Evolutionary conservation across 23 tunicate genomes (phyloP), one percentile per base, ranked within the genome.

Genomic region (Styela plicata): DNA sequence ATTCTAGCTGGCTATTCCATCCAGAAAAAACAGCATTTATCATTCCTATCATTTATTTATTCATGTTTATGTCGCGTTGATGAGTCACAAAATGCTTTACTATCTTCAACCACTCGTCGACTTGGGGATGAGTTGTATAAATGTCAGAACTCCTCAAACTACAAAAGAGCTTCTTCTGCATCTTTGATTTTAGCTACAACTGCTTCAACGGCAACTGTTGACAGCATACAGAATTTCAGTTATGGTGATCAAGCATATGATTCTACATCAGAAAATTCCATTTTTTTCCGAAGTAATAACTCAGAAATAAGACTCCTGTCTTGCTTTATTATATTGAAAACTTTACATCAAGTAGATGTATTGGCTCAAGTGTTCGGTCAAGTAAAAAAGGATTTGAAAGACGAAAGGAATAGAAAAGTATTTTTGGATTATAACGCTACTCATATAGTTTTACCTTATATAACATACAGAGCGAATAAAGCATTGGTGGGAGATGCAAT

Each of bases 261-360:
- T 21, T 44, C 23, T n/a, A 74, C 80, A 22, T 31, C 62, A 7
- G 53, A 68, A 1, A 13, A 33, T 10, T 52, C 81, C 10, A 22
- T 82, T 13, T 93, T 70, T 63, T 88, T 85, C 64, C 80, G 78
- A 2, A 86, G 90, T 78, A n/a, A 64, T 44, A 88, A 80, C 31
- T 81, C 89, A 28, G 87, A 93, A 84, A 82, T 93, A 33, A 86
- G 98, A 20, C 44, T 93, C 31, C 28, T 93, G 10, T 84, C 87
- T 20, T 81, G 85, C 26, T 74, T 93, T 68, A 93, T 93, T 26
- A 88, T 93, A 2, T 74, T 93, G 21, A 85, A 82, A 63, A 87
- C 93, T 2, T 81, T 93, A n/a, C 89, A 88, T 68, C 98, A 93
- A 93, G 97, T 84, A 52, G 97, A 92, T 61, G 33, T 92, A 34